phyloP scores from a whole-genome alignment of 2,797 vertebrate species.

The Lophotriccus pileatus region DNA sequence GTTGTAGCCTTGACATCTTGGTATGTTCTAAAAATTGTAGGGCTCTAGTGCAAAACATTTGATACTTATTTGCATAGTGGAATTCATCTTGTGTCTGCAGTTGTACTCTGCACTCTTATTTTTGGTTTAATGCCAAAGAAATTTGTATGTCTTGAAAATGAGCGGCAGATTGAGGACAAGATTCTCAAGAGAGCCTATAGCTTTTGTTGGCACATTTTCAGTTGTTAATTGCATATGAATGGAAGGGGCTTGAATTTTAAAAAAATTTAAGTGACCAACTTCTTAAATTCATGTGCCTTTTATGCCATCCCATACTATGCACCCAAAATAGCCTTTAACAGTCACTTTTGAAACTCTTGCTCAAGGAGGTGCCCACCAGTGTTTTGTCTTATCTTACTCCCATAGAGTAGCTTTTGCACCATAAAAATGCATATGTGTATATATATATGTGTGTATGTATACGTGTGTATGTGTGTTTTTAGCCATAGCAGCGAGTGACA shows the following conservation, averaged over 20 bases:
- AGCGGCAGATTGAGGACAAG: not conserved
- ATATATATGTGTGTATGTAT: fast-evolving
- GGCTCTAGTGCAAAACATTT: not conserved
- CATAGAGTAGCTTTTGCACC: not conserved
- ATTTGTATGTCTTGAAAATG: not conserved
- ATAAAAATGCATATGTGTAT: not conserved
- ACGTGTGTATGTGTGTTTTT: not conserved
- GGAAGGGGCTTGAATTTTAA: not conserved
- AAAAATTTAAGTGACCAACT: not conserved
- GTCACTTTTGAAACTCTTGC: not conserved
- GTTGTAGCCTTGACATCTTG: not conserved
- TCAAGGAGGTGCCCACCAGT: not conserved
- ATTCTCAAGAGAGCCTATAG: not conserved
- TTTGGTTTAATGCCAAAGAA: not conserved
- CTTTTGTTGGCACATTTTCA: not conserved
- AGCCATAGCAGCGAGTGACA: not conserved
- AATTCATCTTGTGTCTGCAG: not conserved
- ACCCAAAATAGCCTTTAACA: not conserved
- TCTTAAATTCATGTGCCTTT: not conserved
- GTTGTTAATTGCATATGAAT: not conserved
- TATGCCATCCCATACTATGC: not conserved
- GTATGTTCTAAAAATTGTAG: not conserved
- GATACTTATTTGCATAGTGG: not conserved
- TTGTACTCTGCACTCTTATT: not conserved
- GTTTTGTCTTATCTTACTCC: not conserved